These are phyloP conservation scores for Dinoponera quadriceps DNA, from an alignment of 1,140 invertebrate species.

Conservation along the genomic window DNA sequence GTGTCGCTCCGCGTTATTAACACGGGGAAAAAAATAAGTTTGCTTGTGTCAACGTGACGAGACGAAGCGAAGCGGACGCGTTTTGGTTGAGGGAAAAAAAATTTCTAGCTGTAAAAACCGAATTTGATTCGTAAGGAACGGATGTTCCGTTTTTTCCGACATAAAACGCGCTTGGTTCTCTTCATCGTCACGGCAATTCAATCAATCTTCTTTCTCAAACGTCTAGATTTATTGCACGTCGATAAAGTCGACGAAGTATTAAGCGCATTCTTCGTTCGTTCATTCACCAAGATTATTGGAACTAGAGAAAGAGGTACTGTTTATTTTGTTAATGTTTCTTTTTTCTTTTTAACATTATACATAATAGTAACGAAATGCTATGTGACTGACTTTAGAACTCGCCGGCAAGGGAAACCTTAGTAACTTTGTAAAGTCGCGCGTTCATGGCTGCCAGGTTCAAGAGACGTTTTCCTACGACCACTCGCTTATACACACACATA, in stretches of 20 bases:
- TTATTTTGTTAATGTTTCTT: conserved; percentile 75
- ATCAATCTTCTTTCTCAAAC: too few species aligned
- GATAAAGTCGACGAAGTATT: conserved; percentile 50
- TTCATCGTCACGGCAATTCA: too few species aligned
- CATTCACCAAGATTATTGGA: conserved; percentile 42
- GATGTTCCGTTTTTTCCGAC: too few species aligned
- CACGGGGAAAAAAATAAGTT: too few species aligned
- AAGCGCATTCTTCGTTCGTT: conserved; percentile 65
- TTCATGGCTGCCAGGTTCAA: conserved; percentile 43
- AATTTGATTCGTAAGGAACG: too few species aligned
- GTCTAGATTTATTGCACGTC: not conserved
- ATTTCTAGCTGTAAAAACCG: too few species aligned
- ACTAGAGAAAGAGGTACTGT: conserved; percentile 62
- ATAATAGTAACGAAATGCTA: conserved; percentile 68
- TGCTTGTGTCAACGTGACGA: too few species aligned
- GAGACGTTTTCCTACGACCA: not conserved
- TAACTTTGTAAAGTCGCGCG: conserved; percentile 52
- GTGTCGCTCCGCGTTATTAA: too few species aligned
- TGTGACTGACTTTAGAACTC: conserved; percentile 71
- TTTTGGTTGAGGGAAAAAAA: too few species aligned
- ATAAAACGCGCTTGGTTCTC: too few species aligned
- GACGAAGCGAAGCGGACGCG: too few species aligned
- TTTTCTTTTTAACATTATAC: conserved; percentile 68
- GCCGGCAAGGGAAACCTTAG: conserved; percentile 59
- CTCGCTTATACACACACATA: not conserved